A percentile compares a stretch with the other conserved stretches of the same genome.
These are phyloP conservation scores for Noturus placidus DNA, from an alignment of 2,113 vertebrate species.

Conservation along the genomic window DNA sequence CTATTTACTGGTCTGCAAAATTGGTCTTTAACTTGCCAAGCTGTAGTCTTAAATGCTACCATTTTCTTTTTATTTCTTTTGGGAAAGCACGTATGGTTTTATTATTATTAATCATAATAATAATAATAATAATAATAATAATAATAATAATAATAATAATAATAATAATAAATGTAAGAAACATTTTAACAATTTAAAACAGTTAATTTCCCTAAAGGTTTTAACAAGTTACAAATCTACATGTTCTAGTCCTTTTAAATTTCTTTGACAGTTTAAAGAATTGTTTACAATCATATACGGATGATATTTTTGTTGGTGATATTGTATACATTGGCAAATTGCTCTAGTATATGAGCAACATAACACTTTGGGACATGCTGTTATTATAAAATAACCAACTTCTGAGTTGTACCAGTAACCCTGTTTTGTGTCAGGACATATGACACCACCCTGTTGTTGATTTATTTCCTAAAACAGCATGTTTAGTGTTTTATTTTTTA, in stretches of 20 bases:
- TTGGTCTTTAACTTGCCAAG: background rate
- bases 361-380: background rate
- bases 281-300: background rate
- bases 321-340: background rate
- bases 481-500: background rate
- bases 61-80: background rate
- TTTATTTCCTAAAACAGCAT: background rate
- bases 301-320: background rate
- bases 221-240: no score
- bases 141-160: no score
- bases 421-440: background rate
- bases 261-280: background rate
- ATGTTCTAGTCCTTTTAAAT: no score
- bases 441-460: background rate
- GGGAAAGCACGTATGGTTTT: background rate
- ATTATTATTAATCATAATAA: no score
- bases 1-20: background rate
- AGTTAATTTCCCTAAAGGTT: background rate
- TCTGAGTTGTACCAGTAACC: background rate
- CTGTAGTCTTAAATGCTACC: background rate
- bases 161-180: no score
- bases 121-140: no score
- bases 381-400: no score
- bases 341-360: background rate
- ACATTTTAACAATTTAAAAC: background rate